Percentiles rank a stretch among this genome's conserved stretches.
phyloP scores from a whole-genome alignment of 2,888 invertebrate genomes.

The Theretra japonica region DNA sequence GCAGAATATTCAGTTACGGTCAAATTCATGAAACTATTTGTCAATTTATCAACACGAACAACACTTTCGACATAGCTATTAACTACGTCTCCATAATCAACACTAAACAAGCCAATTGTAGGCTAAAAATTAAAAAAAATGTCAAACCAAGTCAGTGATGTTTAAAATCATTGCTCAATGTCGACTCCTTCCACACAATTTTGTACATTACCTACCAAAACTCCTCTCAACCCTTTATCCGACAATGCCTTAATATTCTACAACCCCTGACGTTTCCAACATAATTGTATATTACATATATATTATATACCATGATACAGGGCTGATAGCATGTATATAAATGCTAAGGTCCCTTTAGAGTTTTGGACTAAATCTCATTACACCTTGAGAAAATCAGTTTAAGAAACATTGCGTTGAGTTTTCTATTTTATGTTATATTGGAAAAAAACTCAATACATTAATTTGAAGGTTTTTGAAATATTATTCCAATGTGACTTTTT shows the following conservation, averaged over 20 bases:
- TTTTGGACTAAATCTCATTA: not conserved
- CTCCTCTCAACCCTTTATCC: not conserved
- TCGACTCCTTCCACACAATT: not conserved
- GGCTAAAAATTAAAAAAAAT: not conserved
- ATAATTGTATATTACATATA: not conserved
- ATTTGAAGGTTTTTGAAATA: too few species aligned
- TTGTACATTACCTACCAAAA: not conserved
- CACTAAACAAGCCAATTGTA: not conserved
- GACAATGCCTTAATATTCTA: constrained; percentile 2
- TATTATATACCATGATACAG: not conserved
- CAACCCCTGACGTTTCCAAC: constrained; percentile 5
- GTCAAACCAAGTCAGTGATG: not conserved
- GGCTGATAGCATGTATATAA: not conserved
- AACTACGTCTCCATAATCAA: too few species aligned
- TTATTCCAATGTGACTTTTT: too few species aligned
- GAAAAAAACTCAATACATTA: too few species aligned
- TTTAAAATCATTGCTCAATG: not conserved
- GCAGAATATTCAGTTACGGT: too few species aligned
- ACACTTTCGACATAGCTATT: too few species aligned
- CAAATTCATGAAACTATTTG: too few species aligned
- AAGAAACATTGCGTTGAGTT: not conserved
- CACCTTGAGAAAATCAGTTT: not conserved
- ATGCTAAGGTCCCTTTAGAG: not conserved
- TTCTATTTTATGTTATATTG: not conserved
- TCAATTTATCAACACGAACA: too few species aligned